Conservation (phyloP, 2,888 invertebrate species). For the Synanthedon andrenaeformis region DNA sequence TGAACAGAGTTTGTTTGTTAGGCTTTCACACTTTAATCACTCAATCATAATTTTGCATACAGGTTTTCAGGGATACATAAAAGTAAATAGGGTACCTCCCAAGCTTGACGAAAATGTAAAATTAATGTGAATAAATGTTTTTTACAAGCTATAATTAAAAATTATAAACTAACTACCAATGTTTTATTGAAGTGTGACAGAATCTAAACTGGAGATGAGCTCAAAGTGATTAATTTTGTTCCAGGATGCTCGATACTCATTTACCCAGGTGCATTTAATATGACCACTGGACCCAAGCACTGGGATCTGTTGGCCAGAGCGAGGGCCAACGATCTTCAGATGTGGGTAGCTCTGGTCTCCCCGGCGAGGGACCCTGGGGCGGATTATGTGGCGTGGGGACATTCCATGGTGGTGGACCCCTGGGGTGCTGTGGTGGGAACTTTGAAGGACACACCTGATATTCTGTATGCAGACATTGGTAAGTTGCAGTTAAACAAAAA, state of each 20-base stretch:
- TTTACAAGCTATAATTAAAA: too few species aligned
- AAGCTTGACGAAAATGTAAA: too few species aligned
- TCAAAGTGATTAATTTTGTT: not conserved
- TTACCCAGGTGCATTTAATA: conserved; percentile 96
- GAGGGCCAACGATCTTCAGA: conserved; percentile 89
- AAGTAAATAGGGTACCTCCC: too few species aligned
- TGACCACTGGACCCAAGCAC: conserved; percentile 94
- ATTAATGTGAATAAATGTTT: too few species aligned
- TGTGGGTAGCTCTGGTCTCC: conserved; percentile 86
- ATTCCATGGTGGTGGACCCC: conserved; percentile 85
- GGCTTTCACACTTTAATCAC: too few species aligned
- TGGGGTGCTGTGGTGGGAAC: conserved; percentile 81
- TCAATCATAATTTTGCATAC: too few species aligned
- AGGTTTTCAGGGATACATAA: too few species aligned
- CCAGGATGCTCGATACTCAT: conserved; percentile 86
- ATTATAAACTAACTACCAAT: too few species aligned
- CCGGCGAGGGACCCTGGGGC: conserved; percentile 82
- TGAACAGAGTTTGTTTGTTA: too few species aligned
- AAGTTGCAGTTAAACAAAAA: conserved; percentile 7
- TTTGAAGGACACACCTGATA: conserved; percentile 78
- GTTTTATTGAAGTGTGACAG: too few species aligned
- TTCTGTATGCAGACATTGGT: conserved; percentile 83
- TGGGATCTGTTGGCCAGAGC: conserved; percentile 88
- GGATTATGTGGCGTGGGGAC: conserved; percentile 90
- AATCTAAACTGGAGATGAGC: not conserved